These are phyloP conservation scores for Orgyia antiqua DNA, from an alignment of 2,888 invertebrate genomes.

Conservation along the genomic window DNA sequence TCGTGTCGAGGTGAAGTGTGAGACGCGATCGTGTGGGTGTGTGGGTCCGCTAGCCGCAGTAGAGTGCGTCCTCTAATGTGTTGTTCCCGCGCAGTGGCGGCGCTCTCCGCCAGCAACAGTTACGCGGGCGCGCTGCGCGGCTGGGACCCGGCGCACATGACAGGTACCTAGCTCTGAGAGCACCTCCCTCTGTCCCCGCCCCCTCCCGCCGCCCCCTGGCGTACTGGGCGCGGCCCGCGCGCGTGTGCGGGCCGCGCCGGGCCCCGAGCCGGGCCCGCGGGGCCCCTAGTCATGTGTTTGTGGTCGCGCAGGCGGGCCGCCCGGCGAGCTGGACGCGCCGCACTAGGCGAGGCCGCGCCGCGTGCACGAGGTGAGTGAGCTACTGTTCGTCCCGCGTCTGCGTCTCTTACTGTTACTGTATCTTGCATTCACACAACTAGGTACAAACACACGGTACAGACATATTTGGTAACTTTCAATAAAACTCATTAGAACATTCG, in stretches of 20 bases:
- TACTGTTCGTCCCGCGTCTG: not conserved
- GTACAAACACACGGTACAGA: no score
- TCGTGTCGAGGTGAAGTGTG: no score
- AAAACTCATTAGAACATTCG: no score
- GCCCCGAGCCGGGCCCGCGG: not conserved
- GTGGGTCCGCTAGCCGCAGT: no score
- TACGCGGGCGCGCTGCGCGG: slow-evolving; percentile 95
- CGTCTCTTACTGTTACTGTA: no score
- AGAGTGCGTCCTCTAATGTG: slow-evolving; percentile 22
- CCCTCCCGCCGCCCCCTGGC: slow-evolving; percentile 5
- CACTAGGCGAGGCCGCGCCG: not conserved
- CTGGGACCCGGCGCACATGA: slow-evolving; percentile 87
- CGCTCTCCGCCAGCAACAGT: slow-evolving; percentile 72
- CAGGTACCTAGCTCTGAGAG: no score
- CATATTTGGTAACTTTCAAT: no score
- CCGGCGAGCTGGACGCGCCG: not conserved
- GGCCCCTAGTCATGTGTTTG: not conserved
- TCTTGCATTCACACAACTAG: no score
- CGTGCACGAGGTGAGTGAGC: not conserved
- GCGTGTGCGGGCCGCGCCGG: not conserved
- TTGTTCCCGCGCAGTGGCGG: slow-evolving; percentile 34
- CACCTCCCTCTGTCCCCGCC: no score
- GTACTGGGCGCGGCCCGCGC: no score
- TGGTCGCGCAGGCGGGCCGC: no score
- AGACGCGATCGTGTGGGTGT: no score